A percentile compares a stretch with the other conserved stretches of the same genome.
These are phyloP conservation scores for Echinometra lucunter DNA, from an alignment of 53 echinoderm and acorn worm genomes.

Conservation along the genomic window DNA sequence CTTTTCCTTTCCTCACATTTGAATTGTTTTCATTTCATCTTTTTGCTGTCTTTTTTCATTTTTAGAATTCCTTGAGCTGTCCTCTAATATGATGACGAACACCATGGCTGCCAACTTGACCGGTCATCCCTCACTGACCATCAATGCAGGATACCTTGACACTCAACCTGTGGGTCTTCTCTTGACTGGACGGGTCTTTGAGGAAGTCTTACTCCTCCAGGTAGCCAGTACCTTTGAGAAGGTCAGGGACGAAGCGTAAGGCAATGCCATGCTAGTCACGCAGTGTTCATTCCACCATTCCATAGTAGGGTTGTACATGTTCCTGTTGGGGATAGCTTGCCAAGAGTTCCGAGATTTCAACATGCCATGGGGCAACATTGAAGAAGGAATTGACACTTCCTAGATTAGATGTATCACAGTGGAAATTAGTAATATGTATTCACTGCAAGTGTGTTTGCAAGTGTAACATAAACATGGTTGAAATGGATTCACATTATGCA, in stretches of 20 bases:
- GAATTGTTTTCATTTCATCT: neutral
- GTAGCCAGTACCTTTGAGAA: conserved; percentile 82
- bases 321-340: neutral
- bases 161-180: conserved; percentile 79
- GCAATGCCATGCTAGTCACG: neutral
- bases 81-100: conserved; percentile 62
- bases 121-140: conserved; percentile 80
- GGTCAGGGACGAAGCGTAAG: conserved; percentile 62
- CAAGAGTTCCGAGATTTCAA: neutral
- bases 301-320: neutral
- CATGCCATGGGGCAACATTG: neutral
- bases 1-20: neutral
- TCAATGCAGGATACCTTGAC: conserved; percentile 82
- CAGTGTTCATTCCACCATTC: neutral
- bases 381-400: neutral
- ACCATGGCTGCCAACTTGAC: conserved; percentile 81
- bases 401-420: neutral
- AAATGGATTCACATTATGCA: neutral
- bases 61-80: conserved; percentile 66
- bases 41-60: neutral
- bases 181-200: conserved; percentile 76
- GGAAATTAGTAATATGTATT: neutral
- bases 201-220: conserved; percentile 78
- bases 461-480: neutral
- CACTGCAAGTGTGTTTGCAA: neutral